A percentile compares a stretch with the other conserved stretches of the same genome.
Conservation (phyloP, 53 echinoderm and acorn worm species). For the Mesocentrotus franciscanus region DNA sequence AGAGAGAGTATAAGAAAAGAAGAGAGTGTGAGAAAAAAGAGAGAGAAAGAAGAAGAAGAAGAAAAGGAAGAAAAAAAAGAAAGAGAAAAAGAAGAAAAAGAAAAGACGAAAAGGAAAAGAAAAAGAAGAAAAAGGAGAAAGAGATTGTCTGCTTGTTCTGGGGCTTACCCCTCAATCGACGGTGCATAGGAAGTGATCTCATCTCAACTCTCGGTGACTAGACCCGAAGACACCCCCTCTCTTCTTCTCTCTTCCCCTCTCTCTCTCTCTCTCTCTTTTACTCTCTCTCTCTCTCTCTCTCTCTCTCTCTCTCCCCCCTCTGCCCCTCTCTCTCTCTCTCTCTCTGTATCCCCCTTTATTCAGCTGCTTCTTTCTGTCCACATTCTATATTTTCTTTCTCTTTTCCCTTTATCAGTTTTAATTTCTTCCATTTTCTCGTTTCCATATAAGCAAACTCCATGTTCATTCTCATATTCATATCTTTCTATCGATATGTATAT, state of each 20-base stretch:
- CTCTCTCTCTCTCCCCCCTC: neutral
- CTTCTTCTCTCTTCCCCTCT: neutral
- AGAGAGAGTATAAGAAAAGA: neutral
- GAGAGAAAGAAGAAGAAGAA: neutral
- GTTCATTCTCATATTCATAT: neutral
- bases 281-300: constrained; percentile 20
- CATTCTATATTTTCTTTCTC: neutral
- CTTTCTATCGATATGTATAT: neutral
- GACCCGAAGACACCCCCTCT: constrained; percentile 2
- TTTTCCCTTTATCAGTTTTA: neutral
- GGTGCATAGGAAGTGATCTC: constrained; percentile 52
- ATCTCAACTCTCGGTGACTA: constrained; percentile 54
- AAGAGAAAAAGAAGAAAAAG: neutral
- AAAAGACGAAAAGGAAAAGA: neutral
- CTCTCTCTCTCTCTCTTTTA: neutral
- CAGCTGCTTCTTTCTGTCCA: neutral
- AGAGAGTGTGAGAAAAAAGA: neutral
- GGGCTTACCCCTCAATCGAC: constrained; percentile 59
- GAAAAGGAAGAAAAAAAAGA: too few relatives aligned
- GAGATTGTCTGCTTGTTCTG: neutral
- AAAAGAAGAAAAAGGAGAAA: neutral
- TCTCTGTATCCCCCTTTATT: neutral
- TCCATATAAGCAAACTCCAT: neutral
- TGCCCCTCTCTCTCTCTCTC: neutral
- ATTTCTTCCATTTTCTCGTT: neutral